Evolutionary conservation across 2,888 invertebrate species (phyloP).

Genomic region (Ashinkailepas kermadecensis): DNA sequence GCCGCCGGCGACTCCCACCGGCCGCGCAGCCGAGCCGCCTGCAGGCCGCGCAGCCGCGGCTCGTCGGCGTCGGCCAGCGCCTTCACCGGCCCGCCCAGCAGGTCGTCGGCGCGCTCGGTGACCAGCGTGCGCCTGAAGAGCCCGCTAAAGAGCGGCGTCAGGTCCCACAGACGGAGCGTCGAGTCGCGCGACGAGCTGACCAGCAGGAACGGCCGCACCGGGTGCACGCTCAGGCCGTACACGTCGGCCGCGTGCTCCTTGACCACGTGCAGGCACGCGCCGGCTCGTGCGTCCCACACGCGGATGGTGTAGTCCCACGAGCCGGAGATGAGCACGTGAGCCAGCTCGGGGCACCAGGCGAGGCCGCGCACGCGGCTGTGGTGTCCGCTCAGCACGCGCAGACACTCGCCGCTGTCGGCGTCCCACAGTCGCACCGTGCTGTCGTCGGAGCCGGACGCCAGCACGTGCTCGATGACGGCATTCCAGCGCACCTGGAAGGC

Average conservation of each 20-base stretch:
- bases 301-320: conserved; percentile 44
- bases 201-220: conserved; percentile 42
- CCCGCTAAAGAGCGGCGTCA: conserved; percentile 41
- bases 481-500: conserved; percentile 45
- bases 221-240: conserved; percentile 44
- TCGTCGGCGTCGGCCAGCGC: background rate
- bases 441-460: conserved; percentile 45
- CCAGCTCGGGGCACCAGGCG: conserved; percentile 44
- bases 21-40: conserved; percentile 41
- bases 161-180: conserved; percentile 44
- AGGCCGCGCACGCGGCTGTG: conserved; percentile 42
- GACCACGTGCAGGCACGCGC: conserved; percentile 41
- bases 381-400: conserved; percentile 42
- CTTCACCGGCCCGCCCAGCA: conserved; percentile 33
- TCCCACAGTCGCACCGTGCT: conserved; percentile 43
- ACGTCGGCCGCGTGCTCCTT: conserved; percentile 46
- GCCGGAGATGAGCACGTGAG: conserved; percentile 43
- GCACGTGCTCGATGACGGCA: conserved; percentile 41
- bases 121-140: conserved; percentile 41
- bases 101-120: conserved; percentile 38
- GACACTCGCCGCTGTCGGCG: conserved; percentile 41
- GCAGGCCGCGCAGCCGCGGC: background rate
- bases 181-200: conserved; percentile 45
- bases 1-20: conserved; percentile 41
- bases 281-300: conserved; percentile 44